phyloP scores from a whole-genome alignment of 2,797 vertebrate species.

The Tauraco hartlaubi region DNA sequence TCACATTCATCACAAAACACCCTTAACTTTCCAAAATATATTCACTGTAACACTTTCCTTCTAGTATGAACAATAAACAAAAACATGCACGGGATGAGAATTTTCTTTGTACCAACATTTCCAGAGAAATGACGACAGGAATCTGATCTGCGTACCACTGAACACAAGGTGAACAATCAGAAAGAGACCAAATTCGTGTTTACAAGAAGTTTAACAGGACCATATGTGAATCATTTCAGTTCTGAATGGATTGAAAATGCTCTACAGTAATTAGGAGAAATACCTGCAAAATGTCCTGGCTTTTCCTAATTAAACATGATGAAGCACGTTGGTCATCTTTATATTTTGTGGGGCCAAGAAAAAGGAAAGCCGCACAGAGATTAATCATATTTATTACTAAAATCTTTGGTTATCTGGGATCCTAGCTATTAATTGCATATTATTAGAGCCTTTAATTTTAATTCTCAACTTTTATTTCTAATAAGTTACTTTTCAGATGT shows the following conservation, averaged over 20 bases:
- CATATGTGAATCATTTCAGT: background rate
- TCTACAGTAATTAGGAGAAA: background rate
- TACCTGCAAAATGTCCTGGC: background rate
- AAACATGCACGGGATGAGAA: background rate
- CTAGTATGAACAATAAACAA: background rate
- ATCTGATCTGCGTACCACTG: background rate
- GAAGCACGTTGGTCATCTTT: background rate
- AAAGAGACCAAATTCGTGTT: background rate
- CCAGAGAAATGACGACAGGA: background rate
- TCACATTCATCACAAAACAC: background rate
- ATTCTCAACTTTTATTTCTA: background rate
- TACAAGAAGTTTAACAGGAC: background rate
- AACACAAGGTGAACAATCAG: background rate
- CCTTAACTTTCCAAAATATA: background rate
- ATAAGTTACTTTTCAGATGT: background rate
- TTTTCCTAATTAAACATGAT: constrained; percentile 21
- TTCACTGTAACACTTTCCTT: background rate
- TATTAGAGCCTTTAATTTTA: background rate
- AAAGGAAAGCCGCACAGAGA: background rate
- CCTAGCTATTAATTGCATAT: background rate
- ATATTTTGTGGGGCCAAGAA: background rate
- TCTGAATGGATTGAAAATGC: background rate
- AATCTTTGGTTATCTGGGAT: background rate
- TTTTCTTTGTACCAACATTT: background rate
- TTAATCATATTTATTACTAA: background rate